Percentiles rank a stretch among this genome's conserved stretches.
phyloP scores from a whole-genome alignment of 1,140 invertebrate species.

The Sinonovacula constricta region DNA sequence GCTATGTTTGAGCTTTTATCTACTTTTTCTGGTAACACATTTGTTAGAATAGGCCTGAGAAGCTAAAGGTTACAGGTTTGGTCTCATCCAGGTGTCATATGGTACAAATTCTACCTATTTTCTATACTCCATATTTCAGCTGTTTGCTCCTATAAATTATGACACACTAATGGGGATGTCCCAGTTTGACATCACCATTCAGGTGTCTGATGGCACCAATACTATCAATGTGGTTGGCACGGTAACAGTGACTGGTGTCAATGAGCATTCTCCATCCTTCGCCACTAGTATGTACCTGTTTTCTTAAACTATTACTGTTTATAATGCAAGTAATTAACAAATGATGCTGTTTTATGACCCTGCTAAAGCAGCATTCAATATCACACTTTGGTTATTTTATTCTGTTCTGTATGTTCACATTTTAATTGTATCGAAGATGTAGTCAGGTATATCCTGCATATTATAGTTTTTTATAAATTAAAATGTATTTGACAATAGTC shows the following conservation, averaged over 20 bases:
- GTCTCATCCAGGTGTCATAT: background rate
- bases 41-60: background rate
- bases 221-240: conserved; percentile 48
- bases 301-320: no score
- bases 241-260: conserved; percentile 57
- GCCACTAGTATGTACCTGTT: conserved; percentile 28
- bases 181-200: conserved; percentile 59
- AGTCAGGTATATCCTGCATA: no score
- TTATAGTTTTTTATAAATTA: no score
- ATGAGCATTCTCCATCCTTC: conserved; percentile 64
- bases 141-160: conserved; percentile 58
- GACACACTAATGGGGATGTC: conserved; percentile 56
- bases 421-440: no score
- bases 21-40: no score
- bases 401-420: no score
- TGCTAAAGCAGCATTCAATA: no score
- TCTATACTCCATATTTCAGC: conserved; percentile 14
- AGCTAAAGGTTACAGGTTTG: background rate
- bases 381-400: no score
- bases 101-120: background rate
- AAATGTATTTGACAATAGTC: no score
- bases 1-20: no score
- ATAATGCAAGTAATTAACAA: no score
- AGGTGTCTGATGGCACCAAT: conserved; percentile 60
- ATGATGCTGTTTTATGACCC: no score